Conservation (phyloP, 2,113 vertebrate genomes). For the Pterocles gutturalis region DNA sequence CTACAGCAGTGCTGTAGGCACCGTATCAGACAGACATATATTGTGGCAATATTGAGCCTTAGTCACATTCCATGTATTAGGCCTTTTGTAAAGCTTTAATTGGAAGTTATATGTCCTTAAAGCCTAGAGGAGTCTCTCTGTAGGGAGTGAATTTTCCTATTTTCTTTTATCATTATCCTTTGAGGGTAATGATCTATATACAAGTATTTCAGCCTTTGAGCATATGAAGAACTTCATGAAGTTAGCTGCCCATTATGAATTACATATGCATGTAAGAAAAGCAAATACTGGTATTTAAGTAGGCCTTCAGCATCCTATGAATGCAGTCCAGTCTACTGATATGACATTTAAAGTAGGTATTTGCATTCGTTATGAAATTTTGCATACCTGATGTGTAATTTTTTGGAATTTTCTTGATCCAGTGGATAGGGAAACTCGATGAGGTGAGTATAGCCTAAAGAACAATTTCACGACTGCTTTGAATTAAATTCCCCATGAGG, state of each 20-base stretch:
- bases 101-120: neutral
- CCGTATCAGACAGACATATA: neutral
- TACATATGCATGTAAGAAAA: neutral
- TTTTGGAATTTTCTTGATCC: neutral
- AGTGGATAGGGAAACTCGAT: neutral
- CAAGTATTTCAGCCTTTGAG: neutral
- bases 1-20: neutral
- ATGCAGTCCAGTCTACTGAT: neutral
- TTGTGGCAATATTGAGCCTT: neutral
- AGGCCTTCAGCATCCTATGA: neutral
- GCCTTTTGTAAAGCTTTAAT: neutral
- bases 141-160: neutral
- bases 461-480: neutral
- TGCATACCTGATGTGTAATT: neutral
- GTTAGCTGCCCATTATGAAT: neutral
- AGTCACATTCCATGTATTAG: neutral
- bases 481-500: neutral
- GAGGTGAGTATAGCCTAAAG: neutral
- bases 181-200: neutral
- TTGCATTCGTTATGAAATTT: conserved; percentile 26
- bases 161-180: neutral
- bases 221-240: neutral
- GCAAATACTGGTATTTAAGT: neutral
- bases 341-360: neutral
- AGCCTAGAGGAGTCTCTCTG: neutral